A percentile compares a stretch with the other conserved stretches of the same genome.
Evolutionary conservation across 2,888 invertebrate species (phyloP).

Genomic region (Eulithis testata): DNA sequence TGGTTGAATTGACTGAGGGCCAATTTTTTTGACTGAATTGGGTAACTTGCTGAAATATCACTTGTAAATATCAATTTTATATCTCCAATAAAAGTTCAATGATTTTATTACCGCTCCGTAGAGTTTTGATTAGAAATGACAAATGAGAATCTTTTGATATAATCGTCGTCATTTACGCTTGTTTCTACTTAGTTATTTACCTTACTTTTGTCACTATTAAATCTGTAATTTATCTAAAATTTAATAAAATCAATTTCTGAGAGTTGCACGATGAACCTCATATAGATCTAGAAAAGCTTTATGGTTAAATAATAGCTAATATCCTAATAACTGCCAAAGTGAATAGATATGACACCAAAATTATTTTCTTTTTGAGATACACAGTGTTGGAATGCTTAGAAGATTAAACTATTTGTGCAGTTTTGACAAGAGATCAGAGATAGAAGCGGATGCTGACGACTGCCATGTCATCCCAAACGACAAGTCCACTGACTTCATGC

Average conservation of each 20-base stretch:
- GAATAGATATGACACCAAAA: too few species aligned
- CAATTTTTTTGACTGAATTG: conserved; percentile 23
- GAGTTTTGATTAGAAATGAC: conserved; percentile 3
- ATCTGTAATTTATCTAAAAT: not conserved
- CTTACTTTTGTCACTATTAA: too few species aligned
- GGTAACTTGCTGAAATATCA: conserved; percentile 17
- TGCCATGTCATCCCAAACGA: conserved; percentile 96
- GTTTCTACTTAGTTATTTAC: too few species aligned
- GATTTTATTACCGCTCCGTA: conserved; percentile 9
- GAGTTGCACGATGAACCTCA: too few species aligned
- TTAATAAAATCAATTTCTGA: too few species aligned
- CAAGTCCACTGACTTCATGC: conserved; percentile 95
- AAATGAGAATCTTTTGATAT: too few species aligned
- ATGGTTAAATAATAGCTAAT: too few species aligned
- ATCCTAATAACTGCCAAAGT: too few species aligned
- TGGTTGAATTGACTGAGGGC: conserved; percentile 18
- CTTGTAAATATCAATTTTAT: conserved; percentile 22
- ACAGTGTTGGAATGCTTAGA: too few species aligned
- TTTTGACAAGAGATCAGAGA: conserved; percentile 84
- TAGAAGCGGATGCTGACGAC: conserved; percentile 85
- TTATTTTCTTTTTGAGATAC: too few species aligned
- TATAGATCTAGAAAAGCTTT: too few species aligned
- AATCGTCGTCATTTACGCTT: too few species aligned
- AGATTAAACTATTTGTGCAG: conserved; percentile 52
- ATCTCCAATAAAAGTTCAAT: conserved; percentile 17